A percentile compares a stretch with the other conserved stretches of the same genome.
These are phyloP conservation scores for Syngnathoides biaculeatus DNA, from an alignment of 2,113 vertebrate species.

Conservation along the genomic window DNA sequence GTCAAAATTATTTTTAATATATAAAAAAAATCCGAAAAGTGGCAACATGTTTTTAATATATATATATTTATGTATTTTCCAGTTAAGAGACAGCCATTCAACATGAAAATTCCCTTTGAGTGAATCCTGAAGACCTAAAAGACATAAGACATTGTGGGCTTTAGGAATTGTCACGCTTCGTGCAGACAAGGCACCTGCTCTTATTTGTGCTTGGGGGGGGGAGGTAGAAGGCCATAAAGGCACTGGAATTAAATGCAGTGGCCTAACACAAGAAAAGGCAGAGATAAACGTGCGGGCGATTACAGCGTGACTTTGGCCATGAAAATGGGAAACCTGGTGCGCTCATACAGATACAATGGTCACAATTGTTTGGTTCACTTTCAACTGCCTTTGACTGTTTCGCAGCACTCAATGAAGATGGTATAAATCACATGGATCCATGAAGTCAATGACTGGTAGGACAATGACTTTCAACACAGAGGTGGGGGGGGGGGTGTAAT, in stretches of 20 bases:
- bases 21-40: too few relatives aligned
- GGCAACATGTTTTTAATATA: too few relatives aligned
- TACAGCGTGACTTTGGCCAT: not conserved
- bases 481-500: too few relatives aligned
- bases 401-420: not conserved
- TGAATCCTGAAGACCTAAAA: not conserved
- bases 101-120: not conserved
- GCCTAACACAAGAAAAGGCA: not conserved
- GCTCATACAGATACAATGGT: not conserved
- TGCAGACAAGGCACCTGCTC: conserved; percentile 9
- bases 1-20: too few relatives aligned
- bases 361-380: not conserved
- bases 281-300: not conserved
- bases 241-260: conserved; percentile 40
- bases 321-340: not conserved
- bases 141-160: not conserved
- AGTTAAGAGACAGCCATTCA: not conserved
- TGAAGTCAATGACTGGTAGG: too few relatives aligned
- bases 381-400: not conserved
- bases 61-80: not conserved
- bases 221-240: conserved; percentile 65
- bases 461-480: not conserved
- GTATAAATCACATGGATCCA: not conserved
- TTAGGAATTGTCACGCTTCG: not conserved
- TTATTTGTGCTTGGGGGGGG: conserved; percentile 62